Evolutionary conservation across 2,113 vertebrate genomes (phyloP).

Genomic region (Nyctibius bracteatus): DNA sequence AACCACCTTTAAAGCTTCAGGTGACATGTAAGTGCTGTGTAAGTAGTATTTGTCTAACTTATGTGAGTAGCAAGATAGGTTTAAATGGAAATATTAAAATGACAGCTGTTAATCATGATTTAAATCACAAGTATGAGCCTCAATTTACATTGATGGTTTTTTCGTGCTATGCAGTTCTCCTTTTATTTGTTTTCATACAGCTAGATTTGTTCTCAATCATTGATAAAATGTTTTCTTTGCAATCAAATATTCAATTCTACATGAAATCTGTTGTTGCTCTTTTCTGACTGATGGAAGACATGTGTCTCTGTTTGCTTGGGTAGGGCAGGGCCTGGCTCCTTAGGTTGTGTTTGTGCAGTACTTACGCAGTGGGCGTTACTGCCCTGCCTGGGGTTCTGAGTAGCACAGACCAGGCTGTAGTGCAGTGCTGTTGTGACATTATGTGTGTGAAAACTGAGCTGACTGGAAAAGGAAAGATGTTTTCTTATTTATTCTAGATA

Average conservation of each 20-base stretch:
- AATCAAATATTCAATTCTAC: not conserved
- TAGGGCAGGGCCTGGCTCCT: not conserved
- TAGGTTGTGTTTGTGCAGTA: not conserved
- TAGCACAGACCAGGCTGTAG: not conserved
- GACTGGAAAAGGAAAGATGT: not conserved
- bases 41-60: not conserved
- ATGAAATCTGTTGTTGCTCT: not conserved
- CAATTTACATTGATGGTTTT: not conserved
- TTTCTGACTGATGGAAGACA: not conserved
- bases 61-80: not conserved
- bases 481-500: not conserved
- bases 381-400: not conserved
- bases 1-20: not conserved
- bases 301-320: not conserved
- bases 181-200: slow-evolving; percentile 42
- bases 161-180: not conserved
- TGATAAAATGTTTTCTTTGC: slow-evolving; percentile 33
- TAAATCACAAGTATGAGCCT: not conserved
- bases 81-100: not conserved
- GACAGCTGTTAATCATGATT: not conserved
- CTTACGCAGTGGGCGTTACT: fast-evolving
- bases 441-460: not conserved
- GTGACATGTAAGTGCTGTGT: not conserved
- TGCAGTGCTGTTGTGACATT: not conserved
- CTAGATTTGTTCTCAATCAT: slow-evolving; percentile 27